Evolutionary conservation across 2,888 invertebrate genomes (phyloP), one percentile per base, ranked within the genome.

Genomic region (Heliconius charithonia): DNA sequence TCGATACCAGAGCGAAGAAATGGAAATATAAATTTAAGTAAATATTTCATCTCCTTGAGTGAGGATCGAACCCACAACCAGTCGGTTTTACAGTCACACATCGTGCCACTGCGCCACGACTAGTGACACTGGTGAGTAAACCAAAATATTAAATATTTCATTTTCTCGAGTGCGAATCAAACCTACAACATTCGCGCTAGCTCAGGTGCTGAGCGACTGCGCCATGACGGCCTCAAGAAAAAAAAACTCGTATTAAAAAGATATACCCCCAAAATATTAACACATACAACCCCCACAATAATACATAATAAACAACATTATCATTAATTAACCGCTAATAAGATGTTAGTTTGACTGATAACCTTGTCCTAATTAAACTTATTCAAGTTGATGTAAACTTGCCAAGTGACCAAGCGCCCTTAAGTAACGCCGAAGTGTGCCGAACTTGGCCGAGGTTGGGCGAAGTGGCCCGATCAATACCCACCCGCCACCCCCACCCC

Each of bases 331-430:
- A 69, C 41, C 69, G 69, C 41, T 56, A 72, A 56, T 51, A 72
- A 56, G 29, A 59, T 13, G 27, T 41, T 45, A 63, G 41, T 86
- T 84, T 83, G 83, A 86, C 84, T 84, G 83, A 86, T 91, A 93
- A 94, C 94, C 94, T 93, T 93, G 94, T 89, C 92, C 93, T 87
- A 93, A 93, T 93, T 94, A 93, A 93, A 93, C 88, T 93, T 90
- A 87, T 90, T 93, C 92, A 91, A 93, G 92, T 92, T 92, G 92
- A 92, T 72, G 72, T 59, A 72, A 72, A 72, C 91, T 91, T 89
- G 89, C 87, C 89, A 88, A 92, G 88, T 84, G 88, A 88, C 85
- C 87, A 89, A 86, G 87, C 88, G 87, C 86, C 87, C 90, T 89
- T 88, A 92, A 93, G 92, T 88, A 88, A 87, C 84, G 80, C 89